Base-by-base conservation (phyloP, 2,113 vertebrate species). In the Bombycilla garrulus region DNA sequence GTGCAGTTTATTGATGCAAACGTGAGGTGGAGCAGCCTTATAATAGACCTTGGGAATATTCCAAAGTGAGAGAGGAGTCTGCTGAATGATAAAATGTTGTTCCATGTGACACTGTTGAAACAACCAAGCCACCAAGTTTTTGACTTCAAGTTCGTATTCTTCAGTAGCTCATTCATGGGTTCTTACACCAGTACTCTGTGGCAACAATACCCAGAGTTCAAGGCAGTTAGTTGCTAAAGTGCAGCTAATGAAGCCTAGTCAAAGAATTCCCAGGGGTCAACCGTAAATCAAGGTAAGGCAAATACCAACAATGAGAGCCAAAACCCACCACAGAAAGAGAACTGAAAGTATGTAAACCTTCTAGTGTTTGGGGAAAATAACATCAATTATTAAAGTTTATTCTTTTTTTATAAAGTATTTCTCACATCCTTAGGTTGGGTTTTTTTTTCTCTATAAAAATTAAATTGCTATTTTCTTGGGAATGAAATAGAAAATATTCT, bases 1-100 rank as follows among this genome's bases (percentile, higher is more conserved):
- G 50, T 77, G 40, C 57, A 87, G 38, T 9, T 81, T 92, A 93
- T 64, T 92, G 67, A 86, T 53, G 56, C 71, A 88, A 93, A 85
- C 0, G 2, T 60, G 45, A 79, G 58, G 69, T 84, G 51, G 35
- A 91, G 18, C 38, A 87, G 61, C 53, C 36, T 85, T 72, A 11
- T 44, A 56, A 80, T 1, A 92, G 64, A 48, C n/a, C 29, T 61
- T 81, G 65, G 60, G 65, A 93, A 76, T 84, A 89, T 69, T 93
- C 82, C 45, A 53, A 35, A 81, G 54, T 25, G 73, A 66, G 35
- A 90, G 36, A 66, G 10, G 23, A 71, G 16, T 42, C 50, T 90
- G 33, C 22, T 86, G 71, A 72, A 93, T 72, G 56, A 81, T 33
- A 81, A 92, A 93, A 88, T 74, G 44, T 33, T 60, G 24, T 66